Conservation (phyloP, 2,797 vertebrate genomes). For the Scleropages formosus region DNA sequence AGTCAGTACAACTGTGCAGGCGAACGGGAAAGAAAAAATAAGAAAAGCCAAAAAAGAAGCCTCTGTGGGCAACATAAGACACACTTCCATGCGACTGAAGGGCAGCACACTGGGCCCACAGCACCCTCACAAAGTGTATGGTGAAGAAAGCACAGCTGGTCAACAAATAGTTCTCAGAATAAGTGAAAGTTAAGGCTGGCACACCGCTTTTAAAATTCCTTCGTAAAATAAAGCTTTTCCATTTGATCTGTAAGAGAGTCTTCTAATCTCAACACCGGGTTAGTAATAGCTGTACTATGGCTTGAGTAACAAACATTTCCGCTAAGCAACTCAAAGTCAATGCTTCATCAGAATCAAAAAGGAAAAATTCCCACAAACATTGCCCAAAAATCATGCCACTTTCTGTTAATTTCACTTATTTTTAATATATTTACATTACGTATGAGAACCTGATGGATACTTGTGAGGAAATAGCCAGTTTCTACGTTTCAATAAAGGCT, state of each 20-base stretch:
- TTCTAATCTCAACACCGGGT: no score
- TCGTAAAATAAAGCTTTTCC: no score
- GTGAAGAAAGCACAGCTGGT: neutral
- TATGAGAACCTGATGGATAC: neutral
- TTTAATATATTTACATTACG: neutral
- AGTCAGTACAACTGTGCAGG: slow-evolving; percentile 93
- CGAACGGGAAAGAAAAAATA: slow-evolving; percentile 68
- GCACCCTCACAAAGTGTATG: neutral
- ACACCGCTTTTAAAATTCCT: no score
- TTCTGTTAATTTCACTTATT: neutral
- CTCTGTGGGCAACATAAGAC: slow-evolving; percentile 54
- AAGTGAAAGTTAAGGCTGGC: no score
- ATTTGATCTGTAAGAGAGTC: no score
- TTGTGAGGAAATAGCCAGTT: neutral
- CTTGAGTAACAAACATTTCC: no score
- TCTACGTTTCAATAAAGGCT: slow-evolving; percentile 32
- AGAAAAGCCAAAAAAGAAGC: slow-evolving; percentile 68
- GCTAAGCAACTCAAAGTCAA: neutral
- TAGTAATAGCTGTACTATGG: no score
- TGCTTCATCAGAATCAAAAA: slow-evolving; percentile 25
- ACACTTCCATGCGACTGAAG: slow-evolving; percentile 47
- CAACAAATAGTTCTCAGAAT: neutral
- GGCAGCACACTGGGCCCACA: neutral
- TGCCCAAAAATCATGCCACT: neutral
- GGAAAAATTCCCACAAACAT: neutral